phyloP scores from a whole-genome alignment of 2,113 vertebrate genomes.

The Pygoscelis adeliae region DNA sequence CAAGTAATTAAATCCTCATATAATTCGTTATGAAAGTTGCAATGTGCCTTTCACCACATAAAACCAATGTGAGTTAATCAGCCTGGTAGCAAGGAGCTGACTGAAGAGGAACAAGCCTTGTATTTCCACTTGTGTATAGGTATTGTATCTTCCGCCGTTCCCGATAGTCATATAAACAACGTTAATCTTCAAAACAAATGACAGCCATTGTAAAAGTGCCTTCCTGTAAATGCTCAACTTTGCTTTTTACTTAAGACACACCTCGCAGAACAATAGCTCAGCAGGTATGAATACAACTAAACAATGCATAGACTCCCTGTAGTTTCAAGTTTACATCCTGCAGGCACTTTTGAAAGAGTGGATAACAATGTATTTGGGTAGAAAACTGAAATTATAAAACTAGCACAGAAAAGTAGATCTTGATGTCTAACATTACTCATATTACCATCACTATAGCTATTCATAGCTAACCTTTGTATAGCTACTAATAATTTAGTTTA shows the following conservation, averaged over 20 bases:
- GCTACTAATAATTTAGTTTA: neutral
- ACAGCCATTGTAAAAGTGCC: slow-evolving; percentile 23
- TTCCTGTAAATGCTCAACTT: slow-evolving; percentile 62
- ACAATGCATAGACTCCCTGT: slow-evolving; percentile 12
- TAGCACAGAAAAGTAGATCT: neutral
- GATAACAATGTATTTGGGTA: neutral
- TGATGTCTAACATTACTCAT: neutral
- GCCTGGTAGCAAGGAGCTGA: neutral
- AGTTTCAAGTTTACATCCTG: slow-evolving; percentile 36
- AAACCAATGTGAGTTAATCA: neutral
- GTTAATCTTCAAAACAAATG: slow-evolving; percentile 59
- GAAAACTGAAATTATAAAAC: neutral
- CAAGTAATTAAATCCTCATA: neutral
- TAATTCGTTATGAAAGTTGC: neutral
- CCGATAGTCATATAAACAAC: neutral
- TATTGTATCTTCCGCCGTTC: neutral
- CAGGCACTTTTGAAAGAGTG: neutral
- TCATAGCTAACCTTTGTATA: neutral
- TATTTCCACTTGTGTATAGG: neutral
- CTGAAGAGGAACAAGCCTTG: neutral
- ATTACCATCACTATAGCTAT: neutral
- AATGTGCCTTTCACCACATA: neutral
- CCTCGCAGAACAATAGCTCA: slow-evolving; percentile 82
- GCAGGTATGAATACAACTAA: slow-evolving; percentile 68
- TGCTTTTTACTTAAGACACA: slow-evolving; percentile 73